These are phyloP conservation scores for Passer montanus DNA, from an alignment of 2,113 vertebrate species.

Conservation along the genomic window DNA sequence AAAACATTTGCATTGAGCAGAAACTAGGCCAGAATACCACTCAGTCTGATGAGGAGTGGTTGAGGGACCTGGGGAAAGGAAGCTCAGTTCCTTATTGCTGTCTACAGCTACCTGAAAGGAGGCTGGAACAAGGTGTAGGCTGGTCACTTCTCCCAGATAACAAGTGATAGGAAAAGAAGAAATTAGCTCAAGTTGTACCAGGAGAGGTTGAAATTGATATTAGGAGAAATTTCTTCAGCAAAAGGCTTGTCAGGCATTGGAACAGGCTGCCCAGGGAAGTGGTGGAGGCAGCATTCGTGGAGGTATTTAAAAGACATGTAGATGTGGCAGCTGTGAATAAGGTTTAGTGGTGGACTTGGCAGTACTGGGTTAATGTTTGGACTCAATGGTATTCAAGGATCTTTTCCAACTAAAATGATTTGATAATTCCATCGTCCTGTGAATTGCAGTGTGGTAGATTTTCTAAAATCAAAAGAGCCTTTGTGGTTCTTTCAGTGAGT, in stretches of 20 bases:
- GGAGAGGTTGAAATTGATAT: neutral
- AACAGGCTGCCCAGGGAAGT: neutral
- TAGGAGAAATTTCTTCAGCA: neutral
- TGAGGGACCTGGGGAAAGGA: neutral
- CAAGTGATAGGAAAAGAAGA: neutral
- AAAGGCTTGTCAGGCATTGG: neutral
- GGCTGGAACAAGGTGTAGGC: neutral
- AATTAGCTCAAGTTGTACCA: neutral
- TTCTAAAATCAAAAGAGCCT: neutral
- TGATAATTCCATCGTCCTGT: neutral
- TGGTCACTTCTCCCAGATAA: neutral
- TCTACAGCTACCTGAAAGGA: neutral
- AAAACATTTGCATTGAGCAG: conserved; percentile 27
- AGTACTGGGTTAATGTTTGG: neutral
- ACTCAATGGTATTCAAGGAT: neutral
- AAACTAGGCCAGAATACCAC: conserved; percentile 39
- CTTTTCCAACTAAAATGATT: neutral
- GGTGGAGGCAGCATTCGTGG: neutral
- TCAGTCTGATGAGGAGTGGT: neutral
- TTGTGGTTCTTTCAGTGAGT: neutral
- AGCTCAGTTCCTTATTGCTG: neutral
- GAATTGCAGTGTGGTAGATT: neutral
- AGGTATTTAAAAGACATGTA: neutral
- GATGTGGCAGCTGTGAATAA: neutral
- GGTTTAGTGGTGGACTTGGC: neutral